Conservation (phyloP, 2,113 vertebrate species). For the Hemiprocne comata region DNA sequence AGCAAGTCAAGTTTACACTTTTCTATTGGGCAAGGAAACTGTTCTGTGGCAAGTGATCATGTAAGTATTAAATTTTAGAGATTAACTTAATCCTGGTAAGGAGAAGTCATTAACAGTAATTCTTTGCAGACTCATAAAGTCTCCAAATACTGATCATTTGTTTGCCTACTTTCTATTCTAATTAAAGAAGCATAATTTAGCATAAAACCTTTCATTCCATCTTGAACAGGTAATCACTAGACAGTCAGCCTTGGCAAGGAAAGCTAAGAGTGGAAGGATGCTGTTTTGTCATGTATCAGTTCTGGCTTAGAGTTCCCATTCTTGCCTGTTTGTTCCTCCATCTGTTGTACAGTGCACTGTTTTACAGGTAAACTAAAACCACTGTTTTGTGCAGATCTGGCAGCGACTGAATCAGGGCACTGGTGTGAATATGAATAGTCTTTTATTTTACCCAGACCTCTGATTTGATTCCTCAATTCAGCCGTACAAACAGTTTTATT, state of each 20-base stretch:
- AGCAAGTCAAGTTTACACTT: background rate
- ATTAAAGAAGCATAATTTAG: background rate
- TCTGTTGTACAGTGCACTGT: background rate
- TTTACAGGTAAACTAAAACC: background rate
- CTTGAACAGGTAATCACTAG: background rate
- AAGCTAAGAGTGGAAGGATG: background rate
- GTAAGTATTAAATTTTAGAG: background rate
- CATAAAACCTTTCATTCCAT: background rate
- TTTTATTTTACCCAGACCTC: background rate
- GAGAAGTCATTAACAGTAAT: background rate
- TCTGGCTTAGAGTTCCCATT: background rate
- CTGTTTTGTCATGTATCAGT: accelerated
- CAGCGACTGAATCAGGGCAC: background rate
- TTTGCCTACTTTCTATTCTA: background rate
- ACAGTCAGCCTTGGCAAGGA: background rate
- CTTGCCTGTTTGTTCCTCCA: background rate
- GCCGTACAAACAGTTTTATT: background rate
- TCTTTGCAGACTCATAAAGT: background rate
- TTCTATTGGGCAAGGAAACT: background rate
- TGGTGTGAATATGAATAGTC: background rate
- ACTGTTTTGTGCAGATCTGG: background rate
- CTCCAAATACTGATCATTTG: background rate
- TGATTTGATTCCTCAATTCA: background rate
- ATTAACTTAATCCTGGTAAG: background rate
- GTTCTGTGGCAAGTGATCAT: background rate